These are phyloP conservation scores for Tringa solitaria DNA, from an alignment of 2,113 vertebrate species.

Conservation along the genomic window DNA sequence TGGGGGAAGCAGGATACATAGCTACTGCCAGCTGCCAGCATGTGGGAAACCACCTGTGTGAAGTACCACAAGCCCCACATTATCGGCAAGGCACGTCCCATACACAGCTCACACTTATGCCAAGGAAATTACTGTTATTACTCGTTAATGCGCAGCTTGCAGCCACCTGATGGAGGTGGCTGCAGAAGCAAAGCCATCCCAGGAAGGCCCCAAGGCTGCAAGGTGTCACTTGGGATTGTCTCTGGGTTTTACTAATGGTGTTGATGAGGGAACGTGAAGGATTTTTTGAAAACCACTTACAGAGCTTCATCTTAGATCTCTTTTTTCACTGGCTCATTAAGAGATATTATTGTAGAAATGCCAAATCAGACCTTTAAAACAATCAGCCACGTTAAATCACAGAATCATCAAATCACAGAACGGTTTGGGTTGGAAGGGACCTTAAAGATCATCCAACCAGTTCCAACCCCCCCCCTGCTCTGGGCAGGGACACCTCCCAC, in stretches of 20 bases:
- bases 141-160: fast-evolving
- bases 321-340: too few relatives aligned
- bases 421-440: too few relatives aligned
- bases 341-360: too few relatives aligned
- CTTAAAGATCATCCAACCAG: too few relatives aligned
- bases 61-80: fast-evolving
- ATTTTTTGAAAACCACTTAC: background rate
- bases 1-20: fast-evolving
- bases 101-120: fast-evolving
- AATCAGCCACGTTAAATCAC: too few relatives aligned
- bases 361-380: too few relatives aligned
- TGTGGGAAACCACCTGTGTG: background rate
- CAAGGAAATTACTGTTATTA: fast-evolving
- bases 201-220: too few relatives aligned
- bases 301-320: too few relatives aligned
- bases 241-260: background rate
- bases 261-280: background rate
- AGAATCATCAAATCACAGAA: too few relatives aligned
- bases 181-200: background rate
- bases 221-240: background rate
- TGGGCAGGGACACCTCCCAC: too few relatives aligned
- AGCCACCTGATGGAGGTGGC: fast-evolving
- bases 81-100: fast-evolving
- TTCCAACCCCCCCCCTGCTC: too few relatives aligned
- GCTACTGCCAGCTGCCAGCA: fast-evolving